These are phyloP conservation scores for Hippocampus comes DNA, from an alignment of 2,113 vertebrate species.

Conservation along the genomic window DNA sequence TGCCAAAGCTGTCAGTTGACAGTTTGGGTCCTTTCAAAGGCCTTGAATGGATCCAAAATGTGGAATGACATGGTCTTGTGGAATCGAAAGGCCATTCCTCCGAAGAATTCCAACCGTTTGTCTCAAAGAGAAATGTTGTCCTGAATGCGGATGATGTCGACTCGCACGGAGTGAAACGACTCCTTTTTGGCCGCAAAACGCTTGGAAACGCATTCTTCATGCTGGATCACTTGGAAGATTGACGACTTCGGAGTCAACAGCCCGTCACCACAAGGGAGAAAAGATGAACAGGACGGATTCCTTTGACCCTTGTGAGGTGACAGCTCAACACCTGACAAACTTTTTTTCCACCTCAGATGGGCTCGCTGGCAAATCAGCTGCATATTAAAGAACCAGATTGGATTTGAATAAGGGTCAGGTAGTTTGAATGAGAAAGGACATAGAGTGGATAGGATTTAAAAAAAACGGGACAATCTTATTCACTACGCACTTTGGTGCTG, in stretches of 20 bases:
- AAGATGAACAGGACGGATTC: constrained; percentile 43
- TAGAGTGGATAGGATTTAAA: constrained; percentile 54
- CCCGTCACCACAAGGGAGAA: constrained; percentile 24
- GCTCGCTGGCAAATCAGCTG: constrained; percentile 33
- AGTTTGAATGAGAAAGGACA: constrained; percentile 52
- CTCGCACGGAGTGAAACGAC: constrained; percentile 34
- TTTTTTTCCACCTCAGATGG: constrained; percentile 26
- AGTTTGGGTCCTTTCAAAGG: constrained; percentile 28
- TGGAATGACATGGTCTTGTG: constrained; percentile 14
- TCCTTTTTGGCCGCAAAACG: constrained; percentile 51
- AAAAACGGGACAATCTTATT: constrained; percentile 59
- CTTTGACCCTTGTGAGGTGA: constrained; percentile 44
- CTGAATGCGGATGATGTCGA: constrained; percentile 27
- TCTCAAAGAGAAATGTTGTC: constrained; percentile 40
- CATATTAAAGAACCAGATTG: constrained; percentile 46
- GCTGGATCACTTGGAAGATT: constrained; percentile 27
- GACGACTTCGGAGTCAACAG: constrained; percentile 19
- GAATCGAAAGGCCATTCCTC: constrained; percentile 11
- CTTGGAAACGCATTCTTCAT: constrained; percentile 38
- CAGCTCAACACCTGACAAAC: constrained; percentile 40
- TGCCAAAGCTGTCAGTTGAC: constrained; percentile 24
- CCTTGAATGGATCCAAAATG: constrained; percentile 22
- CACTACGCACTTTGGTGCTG: constrained; percentile 47
- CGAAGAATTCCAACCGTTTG: constrained; percentile 22
- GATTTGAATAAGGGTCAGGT: constrained; percentile 42